Conservation (phyloP, 2,888 invertebrate genomes). For the Pelosia muscerda region DNA sequence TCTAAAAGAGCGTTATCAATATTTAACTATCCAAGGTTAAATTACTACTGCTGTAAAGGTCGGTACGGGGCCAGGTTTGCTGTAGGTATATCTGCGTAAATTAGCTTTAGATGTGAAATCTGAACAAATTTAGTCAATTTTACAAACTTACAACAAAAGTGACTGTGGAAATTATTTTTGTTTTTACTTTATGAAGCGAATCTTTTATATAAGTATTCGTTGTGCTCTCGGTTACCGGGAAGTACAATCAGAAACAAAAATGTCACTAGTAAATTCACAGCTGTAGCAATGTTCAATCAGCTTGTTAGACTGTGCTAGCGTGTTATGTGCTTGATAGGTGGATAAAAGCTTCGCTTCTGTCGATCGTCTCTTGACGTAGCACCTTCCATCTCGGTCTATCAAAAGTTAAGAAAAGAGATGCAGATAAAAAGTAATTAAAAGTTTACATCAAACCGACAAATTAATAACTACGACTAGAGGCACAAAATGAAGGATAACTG, state of each 20-base stretch:
- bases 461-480: constrained; percentile 43
- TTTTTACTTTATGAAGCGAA: not conserved
- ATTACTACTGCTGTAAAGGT: not conserved
- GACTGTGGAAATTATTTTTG: not conserved
- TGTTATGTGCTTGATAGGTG: not conserved
- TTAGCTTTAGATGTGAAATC: constrained; percentile 28
- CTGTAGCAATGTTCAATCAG: too few relatives aligned
- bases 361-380: not conserved
- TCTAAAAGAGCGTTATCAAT: not conserved
- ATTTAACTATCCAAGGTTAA: too few relatives aligned
- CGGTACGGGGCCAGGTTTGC: constrained; percentile 26
- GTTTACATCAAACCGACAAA: not conserved
- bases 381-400: not conserved
- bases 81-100: constrained; percentile 37
- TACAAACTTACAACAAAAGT: not conserved
- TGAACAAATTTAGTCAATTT: constrained; percentile 15
- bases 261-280: not conserved
- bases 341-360: not conserved
- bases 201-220: not conserved
- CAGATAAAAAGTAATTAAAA: not conserved
- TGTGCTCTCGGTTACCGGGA: not conserved
- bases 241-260: not conserved
- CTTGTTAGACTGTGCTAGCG: not conserved
- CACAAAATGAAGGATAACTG: constrained; percentile 40
- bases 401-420: not conserved